These are phyloP conservation scores for Phyllostomus discolor DNA, from an alignment of 2,113 vertebrate genomes.

Conservation along the genomic window DNA sequence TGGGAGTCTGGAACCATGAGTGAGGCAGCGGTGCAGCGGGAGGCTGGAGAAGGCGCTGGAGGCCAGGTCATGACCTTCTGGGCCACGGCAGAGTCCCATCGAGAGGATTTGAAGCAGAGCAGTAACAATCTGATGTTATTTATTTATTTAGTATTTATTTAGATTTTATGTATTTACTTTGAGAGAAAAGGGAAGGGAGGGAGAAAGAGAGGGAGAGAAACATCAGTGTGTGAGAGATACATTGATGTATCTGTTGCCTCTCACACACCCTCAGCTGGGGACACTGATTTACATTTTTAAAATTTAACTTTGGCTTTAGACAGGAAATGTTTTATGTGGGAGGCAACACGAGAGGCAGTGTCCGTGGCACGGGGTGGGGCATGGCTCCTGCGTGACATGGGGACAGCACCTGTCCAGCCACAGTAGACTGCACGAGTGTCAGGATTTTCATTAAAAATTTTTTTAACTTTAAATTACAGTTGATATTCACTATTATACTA, in stretches of 20 bases:
- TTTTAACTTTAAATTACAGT: neutral
- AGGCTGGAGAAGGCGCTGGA: neutral
- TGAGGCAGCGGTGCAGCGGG: neutral
- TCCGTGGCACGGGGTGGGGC: neutral
- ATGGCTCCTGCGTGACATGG: accelerated
- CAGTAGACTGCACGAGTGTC: neutral
- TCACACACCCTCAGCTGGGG: too few species aligned
- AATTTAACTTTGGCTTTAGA: neutral
- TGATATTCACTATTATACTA: neutral
- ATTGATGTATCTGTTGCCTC: too few species aligned
- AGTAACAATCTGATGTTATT: neutral
- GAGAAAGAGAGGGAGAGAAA: too few species aligned
- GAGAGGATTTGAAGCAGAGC: neutral
- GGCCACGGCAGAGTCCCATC: neutral
- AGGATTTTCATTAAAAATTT: neutral
- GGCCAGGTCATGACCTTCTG: neutral
- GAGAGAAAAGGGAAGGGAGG: too few species aligned
- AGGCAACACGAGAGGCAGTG: neutral
- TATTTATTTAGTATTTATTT: too few species aligned
- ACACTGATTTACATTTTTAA: neutral
- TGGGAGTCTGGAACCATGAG: neutral
- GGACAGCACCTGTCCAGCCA: neutral
- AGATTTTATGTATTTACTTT: too few species aligned
- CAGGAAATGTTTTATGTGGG: neutral
- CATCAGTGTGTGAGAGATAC: too few species aligned